Evolutionary conservation across 2,888 invertebrate species (phyloP).

Genomic region (Hermaeophaga mercurialis): DNA sequence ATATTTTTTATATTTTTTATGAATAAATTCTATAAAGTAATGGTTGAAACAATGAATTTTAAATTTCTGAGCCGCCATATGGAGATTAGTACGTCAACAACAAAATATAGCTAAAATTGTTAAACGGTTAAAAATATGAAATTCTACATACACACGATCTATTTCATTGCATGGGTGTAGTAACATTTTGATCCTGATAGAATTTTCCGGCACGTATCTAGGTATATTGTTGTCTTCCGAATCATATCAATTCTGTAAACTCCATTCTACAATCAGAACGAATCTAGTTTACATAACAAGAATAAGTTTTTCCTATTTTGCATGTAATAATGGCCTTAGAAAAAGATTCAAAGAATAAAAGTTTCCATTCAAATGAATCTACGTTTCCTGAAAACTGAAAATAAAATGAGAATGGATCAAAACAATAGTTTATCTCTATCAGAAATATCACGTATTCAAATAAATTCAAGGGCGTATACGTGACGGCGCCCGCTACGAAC

Average conservation of each 20-base stretch:
- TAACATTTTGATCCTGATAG: no score
- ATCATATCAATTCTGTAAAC: not conserved
- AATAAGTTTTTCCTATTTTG: not conserved
- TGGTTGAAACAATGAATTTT: no score
- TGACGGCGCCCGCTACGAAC: conserved; percentile 36
- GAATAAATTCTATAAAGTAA: no score
- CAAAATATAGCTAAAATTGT: no score
- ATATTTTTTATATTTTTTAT: no score
- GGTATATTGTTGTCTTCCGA: not conserved
- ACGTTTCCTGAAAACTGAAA: conserved; percentile 3
- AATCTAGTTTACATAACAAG: no score
- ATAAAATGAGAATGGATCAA: conserved; percentile 12
- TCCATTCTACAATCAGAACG: not conserved
- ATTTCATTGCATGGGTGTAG: no score
- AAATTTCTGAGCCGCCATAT: no score
- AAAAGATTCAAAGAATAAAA: not conserved
- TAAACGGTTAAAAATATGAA: no score
- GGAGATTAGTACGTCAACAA: no score
- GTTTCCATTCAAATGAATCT: not conserved
- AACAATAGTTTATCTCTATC: conserved; percentile 25
- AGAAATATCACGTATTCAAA: conserved; percentile 40
- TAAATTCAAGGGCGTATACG: conserved; percentile 37
- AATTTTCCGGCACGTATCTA: no score
- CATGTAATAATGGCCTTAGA: not conserved
- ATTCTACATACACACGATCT: no score